phyloP scores from a whole-genome alignment of 2,113 vertebrate genomes.

The Atrichornis clamosus region DNA sequence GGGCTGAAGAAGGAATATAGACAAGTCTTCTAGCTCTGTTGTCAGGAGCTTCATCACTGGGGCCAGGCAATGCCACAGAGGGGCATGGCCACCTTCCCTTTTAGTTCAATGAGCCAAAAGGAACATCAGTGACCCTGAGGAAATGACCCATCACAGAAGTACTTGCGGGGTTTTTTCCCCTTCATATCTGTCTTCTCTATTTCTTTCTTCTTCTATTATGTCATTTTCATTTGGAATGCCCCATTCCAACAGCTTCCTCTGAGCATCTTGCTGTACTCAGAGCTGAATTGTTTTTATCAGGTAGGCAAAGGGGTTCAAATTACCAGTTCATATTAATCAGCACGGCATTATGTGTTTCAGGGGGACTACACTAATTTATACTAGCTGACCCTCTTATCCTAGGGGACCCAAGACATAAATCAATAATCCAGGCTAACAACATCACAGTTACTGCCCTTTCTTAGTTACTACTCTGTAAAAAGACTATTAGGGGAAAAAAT shows the following conservation, averaged over 20 bases:
- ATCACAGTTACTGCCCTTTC: background rate
- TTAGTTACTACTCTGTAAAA: background rate
- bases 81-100: background rate
- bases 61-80: background rate
- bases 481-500: background rate
- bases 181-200: background rate
- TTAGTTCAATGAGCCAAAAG: background rate
- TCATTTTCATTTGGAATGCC: background rate
- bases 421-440: background rate
- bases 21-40: background rate
- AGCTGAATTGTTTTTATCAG: background rate
- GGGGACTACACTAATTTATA: background rate
- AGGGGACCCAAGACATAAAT: background rate
- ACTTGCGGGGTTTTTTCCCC: background rate
- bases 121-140: background rate
- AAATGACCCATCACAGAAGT: background rate
- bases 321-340: background rate
- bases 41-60: rapidly evolving
- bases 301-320: background rate
- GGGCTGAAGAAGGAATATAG: background rate
- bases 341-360: background rate
- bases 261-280: background rate
- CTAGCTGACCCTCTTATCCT: background rate
- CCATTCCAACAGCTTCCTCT: background rate
- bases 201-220: background rate